Evolutionary conservation across 2,797 vertebrate species (phyloP).

Genomic region (Toxotes lorentzi): DNA sequence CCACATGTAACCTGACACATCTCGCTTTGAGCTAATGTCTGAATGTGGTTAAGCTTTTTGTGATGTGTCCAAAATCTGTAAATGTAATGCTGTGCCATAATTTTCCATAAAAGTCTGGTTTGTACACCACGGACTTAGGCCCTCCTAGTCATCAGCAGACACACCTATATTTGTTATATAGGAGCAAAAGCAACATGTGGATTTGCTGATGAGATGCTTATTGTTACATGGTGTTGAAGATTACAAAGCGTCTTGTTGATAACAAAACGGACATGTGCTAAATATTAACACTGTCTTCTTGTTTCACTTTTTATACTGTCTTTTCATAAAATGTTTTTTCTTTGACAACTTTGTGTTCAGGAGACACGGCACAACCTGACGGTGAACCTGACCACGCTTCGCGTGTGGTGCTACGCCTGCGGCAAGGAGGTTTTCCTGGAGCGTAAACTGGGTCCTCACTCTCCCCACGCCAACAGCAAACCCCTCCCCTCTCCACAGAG

Average conservation of each 20-base stretch:
- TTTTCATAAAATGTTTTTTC: neutral
- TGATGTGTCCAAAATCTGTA: neutral
- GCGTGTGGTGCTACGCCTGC: conserved; percentile 99
- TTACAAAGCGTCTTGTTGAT: neutral
- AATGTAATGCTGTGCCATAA: too few relatives aligned
- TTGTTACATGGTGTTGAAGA: conserved; percentile 24
- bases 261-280: neutral
- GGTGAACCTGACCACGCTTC: conserved; percentile 97
- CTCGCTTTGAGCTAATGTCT: neutral
- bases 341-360: conserved; percentile 71
- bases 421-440: conserved; percentile 98
- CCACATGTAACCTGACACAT: conserved; percentile 30
- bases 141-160: neutral
- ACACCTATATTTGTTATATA: conserved; percentile 4
- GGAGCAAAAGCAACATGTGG: conserved; percentile 12
- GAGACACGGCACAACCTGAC: conserved; percentile 96
- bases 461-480: conserved; percentile 82
- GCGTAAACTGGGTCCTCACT: conserved; percentile 90
- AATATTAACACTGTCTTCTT: conserved; percentile 6
- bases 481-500: conserved; percentile 83
- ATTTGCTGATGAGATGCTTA: neutral
- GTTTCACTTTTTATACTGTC: neutral
- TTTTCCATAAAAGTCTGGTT: neutral
- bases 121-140: neutral
- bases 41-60: neutral